Evolutionary conservation across 2,888 invertebrate species (phyloP), one percentile per base, ranked within the genome.

Genomic region (Cryptus armator): DNA sequence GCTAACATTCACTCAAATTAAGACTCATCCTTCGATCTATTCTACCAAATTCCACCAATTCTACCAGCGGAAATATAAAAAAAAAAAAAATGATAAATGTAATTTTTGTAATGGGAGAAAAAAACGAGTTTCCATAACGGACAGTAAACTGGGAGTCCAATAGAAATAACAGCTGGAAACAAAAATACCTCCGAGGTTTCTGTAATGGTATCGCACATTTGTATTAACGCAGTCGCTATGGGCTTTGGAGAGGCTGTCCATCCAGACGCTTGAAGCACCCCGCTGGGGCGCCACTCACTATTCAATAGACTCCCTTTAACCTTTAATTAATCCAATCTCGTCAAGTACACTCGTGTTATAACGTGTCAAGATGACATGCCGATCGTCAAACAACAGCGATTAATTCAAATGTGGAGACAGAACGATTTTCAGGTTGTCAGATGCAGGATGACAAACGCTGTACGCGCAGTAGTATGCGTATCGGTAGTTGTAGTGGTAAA

Each of bases 321-420:
- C 16, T 53, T 53, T 53, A 53, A 53, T 53, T 53, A 53, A 53
- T 53, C 53, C 53, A 53, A 16, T 53, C 16, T 53, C 53, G 53
- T 53, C 53, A 6, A 51, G 51, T 51, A n/a, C 53, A 19, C 19
- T 53, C 19, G 53, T 3, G 53, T 53, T n/a, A 53, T 19, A 53
- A 19, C 19, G 16, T 16, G 19, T 53, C 53, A 53, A 53, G 16
- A 19, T 53, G 53, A 53, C 53, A 53, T 19, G 53, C 53, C 9
- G 53, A 53, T 53, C 19, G 9, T 16, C 7, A 53, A 53, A 53
- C 53, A 53, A 53, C 53, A 53, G 53, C 16, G 19, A 53, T 53
- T 16, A 19, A 53, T 53, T 16, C 16, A 9, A 53, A 53, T 9
- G 16, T 53, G 53, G 1, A 53, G 51, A 53, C 9, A 53, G 16